Evolutionary conservation across 1,140 invertebrate species (phyloP).

Genomic region (Papilio polyxenes): DNA sequence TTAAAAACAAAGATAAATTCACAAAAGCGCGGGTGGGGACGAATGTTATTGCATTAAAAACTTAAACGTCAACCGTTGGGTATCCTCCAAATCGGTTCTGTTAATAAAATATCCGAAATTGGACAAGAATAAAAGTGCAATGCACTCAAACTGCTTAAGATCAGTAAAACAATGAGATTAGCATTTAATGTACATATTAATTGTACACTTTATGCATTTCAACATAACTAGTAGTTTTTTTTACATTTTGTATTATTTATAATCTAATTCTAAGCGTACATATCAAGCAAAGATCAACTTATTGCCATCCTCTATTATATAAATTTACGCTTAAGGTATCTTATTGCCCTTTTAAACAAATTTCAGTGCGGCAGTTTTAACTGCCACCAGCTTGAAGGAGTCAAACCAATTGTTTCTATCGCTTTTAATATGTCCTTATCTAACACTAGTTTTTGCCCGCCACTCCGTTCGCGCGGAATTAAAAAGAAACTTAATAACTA

Average conservation of each 20-base stretch:
- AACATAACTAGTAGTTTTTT: background rate
- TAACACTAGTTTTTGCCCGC: too few species aligned
- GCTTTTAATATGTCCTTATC: background rate
- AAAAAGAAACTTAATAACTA: too few species aligned
- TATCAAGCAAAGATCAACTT: too few species aligned
- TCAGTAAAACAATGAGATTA: background rate
- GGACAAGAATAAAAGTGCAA: constrained; percentile 34
- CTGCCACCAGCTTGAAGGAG: too few species aligned
- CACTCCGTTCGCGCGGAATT: too few species aligned
- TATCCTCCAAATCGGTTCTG: constrained; percentile 25
- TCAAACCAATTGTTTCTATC: too few species aligned
- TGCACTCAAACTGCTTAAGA: background rate
- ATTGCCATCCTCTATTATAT: too few species aligned
- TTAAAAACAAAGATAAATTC: background rate
- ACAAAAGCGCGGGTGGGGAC: background rate
- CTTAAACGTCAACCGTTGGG: constrained; percentile 20
- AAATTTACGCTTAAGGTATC: too few species aligned
- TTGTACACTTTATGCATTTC: background rate
- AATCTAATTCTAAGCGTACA: too few species aligned
- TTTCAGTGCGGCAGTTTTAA: too few species aligned
- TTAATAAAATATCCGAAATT: constrained; percentile 31
- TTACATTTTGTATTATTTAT: too few species aligned
- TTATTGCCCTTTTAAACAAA: too few species aligned
- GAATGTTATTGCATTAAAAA: constrained; percentile 4
- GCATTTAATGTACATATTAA: background rate